Conservation (phyloP, 2,113 vertebrate genomes). For the Aleadryas rufinucha region DNA sequence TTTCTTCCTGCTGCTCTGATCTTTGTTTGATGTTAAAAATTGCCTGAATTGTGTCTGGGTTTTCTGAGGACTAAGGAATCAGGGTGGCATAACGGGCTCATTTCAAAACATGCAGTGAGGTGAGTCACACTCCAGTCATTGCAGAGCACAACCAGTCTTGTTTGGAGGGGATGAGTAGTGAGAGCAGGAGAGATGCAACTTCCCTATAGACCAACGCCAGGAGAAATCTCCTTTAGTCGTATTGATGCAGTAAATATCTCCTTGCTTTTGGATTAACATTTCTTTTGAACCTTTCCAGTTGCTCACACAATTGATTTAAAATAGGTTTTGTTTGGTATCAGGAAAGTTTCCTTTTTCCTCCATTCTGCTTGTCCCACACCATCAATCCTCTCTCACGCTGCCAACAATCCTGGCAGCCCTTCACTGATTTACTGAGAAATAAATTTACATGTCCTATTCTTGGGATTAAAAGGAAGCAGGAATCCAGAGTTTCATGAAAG, state of each 20-base stretch:
- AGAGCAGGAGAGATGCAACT: not conserved
- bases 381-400: not conserved
- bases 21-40: not conserved
- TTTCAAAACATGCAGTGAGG: not conserved
- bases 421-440: not conserved
- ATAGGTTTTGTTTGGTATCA: not conserved
- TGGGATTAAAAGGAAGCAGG: not conserved
- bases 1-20: not conserved
- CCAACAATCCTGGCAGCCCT: not conserved
- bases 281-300: not conserved
- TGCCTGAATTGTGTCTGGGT: not conserved
- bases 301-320: not conserved
- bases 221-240: not conserved
- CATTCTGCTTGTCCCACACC: not conserved
- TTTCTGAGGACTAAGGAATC: not conserved
- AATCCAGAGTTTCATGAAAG: not conserved
- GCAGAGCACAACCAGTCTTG: not conserved
- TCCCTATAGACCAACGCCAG: not conserved
- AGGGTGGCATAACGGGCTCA: not conserved
- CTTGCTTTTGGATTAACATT: not conserved
- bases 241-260: not conserved
- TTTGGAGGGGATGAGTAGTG: accelerated
- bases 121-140: not conserved
- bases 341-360: not conserved
- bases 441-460: not conserved